A percentile compares a stretch with the other conserved stretches of the same genome.
These are phyloP conservation scores for Alethe castanea DNA, from an alignment of 2,113 vertebrate genomes.

Conservation along the genomic window DNA sequence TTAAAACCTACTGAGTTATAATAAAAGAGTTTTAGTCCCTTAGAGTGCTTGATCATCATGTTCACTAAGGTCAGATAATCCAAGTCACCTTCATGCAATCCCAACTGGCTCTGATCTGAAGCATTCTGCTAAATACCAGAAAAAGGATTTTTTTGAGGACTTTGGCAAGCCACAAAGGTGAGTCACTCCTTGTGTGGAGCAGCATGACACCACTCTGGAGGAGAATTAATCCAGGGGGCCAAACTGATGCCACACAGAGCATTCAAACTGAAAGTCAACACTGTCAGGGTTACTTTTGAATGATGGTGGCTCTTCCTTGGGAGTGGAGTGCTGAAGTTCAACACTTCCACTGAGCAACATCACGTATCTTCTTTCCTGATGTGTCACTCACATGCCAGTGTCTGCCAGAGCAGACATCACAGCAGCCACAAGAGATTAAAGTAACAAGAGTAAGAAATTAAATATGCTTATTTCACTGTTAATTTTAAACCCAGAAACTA, in stretches of 20 bases:
- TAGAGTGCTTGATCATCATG: constrained; percentile 23
- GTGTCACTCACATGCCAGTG: not conserved
- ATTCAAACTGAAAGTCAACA: not conserved
- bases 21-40: constrained; percentile 43
- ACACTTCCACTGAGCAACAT: not conserved
- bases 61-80: constrained; percentile 44
- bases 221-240: not conserved
- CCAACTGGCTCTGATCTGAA: not conserved
- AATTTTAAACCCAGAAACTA: not conserved
- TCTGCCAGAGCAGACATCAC: not conserved
- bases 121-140: constrained; percentile 39
- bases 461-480: not conserved
- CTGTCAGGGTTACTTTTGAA: not conserved
- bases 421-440: not conserved
- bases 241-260: not conserved
- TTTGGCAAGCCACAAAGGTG: not conserved
- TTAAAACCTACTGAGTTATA: constrained; percentile 44
- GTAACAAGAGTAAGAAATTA: not conserved
- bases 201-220: not conserved
- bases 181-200: not conserved
- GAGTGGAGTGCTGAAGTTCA: not conserved
- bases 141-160: not conserved
- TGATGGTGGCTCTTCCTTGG: not conserved
- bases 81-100: constrained; percentile 74
- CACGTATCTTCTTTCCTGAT: not conserved